Percentiles rank a stretch among this genome's conserved stretches.
phyloP scores from a whole-genome alignment of 2,888 invertebrate genomes.

The Argyresthia goedartella region DNA sequence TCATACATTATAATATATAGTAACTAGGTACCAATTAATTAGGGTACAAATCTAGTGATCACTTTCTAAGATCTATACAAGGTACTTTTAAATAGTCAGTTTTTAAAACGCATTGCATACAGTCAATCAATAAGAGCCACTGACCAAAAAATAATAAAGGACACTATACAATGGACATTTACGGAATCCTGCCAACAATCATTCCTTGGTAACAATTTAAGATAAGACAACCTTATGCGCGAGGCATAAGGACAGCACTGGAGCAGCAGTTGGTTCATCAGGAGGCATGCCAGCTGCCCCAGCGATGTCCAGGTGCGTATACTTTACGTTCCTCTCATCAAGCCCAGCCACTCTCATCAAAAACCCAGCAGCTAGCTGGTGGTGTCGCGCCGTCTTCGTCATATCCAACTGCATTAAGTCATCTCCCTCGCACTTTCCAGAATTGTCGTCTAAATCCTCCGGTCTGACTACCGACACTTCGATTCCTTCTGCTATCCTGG shows the following conservation, averaged over 20 bases:
- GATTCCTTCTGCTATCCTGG: conserved; percentile 77
- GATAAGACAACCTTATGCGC: conserved; percentile 41
- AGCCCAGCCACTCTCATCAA: conserved; percentile 85
- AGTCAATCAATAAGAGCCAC: no score
- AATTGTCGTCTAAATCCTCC: conserved; percentile 76
- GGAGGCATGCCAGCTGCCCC: conserved; percentile 79
- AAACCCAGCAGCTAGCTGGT: conserved; percentile 70
- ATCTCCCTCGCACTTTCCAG: conserved; percentile 81
- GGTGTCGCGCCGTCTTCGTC: conserved; percentile 53
- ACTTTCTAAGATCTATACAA: no score
- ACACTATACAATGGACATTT: no score
- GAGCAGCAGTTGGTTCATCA: conserved; percentile 77
- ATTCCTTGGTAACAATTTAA: no score
- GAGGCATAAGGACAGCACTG: conserved; percentile 74
- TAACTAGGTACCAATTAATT: no score
- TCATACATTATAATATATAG: no score
- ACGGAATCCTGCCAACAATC: no score
- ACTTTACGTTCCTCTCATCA: conserved; percentile 83
- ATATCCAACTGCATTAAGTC: conserved; percentile 73
- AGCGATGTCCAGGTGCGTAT: conserved; percentile 84
- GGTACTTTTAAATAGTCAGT: no score
- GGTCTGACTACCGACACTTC: conserved; percentile 80
- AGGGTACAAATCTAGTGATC: no score
- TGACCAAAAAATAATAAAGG: no score
- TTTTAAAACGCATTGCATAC: no score